phyloP scores from a whole-genome alignment of 1,140 invertebrate species.

The Spodoptera litura region DNA sequence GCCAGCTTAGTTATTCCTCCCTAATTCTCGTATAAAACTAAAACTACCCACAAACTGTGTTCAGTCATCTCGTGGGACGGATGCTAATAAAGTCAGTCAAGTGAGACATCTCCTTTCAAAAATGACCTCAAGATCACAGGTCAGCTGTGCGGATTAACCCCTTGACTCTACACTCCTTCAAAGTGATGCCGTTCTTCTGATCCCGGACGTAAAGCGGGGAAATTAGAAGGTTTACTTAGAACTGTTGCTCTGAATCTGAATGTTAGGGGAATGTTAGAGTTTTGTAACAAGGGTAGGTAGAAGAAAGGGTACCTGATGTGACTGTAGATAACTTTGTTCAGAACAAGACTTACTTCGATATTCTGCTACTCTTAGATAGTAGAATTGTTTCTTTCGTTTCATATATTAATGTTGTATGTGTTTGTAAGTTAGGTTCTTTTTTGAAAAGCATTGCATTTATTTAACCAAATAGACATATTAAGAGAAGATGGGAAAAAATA shows the following conservation, averaged over 20 bases:
- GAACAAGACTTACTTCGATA: background rate
- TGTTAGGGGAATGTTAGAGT: no score
- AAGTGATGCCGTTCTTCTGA: conserved; percentile 15
- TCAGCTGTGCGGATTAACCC: conserved; percentile 39
- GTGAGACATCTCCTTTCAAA: conserved; percentile 45
- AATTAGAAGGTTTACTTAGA: conserved; percentile 20
- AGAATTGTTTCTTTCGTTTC: no score
- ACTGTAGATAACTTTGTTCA: background rate
- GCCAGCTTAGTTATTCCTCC: background rate
- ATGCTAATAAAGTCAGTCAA: conserved; percentile 43
- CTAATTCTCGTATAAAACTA: conserved; percentile 38
- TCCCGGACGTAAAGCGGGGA: background rate
- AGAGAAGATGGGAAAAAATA: no score
- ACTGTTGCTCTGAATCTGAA: background rate
- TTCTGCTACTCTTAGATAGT: no score
- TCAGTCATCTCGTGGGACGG: conserved; percentile 34
- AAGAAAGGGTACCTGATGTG: no score
- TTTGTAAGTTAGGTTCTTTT: no score
- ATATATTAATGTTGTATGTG: no score
- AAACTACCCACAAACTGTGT: conserved; percentile 38
- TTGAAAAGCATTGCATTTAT: no score
- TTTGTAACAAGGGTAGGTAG: no score
- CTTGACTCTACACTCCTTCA: conserved; percentile 44
- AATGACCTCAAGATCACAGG: conserved; percentile 45
- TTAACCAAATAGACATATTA: no score